Evolutionary conservation across 2,888 invertebrate species (phyloP).

Genomic region (Drosophila cognata): DNA sequence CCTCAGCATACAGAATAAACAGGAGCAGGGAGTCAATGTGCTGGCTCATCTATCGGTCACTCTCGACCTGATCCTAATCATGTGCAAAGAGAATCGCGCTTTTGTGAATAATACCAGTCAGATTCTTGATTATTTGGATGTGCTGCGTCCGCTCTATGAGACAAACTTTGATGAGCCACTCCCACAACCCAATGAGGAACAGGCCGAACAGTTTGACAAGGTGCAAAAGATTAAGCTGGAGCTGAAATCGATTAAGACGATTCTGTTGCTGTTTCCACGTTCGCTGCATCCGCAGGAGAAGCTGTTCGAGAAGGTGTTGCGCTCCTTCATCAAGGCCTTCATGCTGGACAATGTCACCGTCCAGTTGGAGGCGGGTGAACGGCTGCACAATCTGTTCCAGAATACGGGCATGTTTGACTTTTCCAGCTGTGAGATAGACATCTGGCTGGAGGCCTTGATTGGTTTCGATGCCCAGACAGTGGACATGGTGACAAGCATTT

Average conservation of each 20-base stretch:
- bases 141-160: constrained; percentile 83
- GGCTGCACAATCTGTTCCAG: constrained; percentile 87
- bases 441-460: constrained; percentile 87
- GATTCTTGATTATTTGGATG: constrained; percentile 83
- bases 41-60: constrained; percentile 82
- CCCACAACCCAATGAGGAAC: neutral
- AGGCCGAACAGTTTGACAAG: constrained; percentile 7
- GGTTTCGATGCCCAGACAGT: constrained; percentile 68
- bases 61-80: constrained; percentile 82
- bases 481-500: constrained; percentile 72
- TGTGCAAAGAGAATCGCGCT: constrained; percentile 83
- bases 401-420: constrained; percentile 88
- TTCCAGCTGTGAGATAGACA: constrained; percentile 87
- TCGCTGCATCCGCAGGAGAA: constrained; percentile 86
- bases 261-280: constrained; percentile 85
- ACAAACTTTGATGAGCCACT: constrained; percentile 63
- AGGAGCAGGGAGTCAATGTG: constrained; percentile 70
- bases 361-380: constrained; percentile 86
- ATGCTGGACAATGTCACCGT: constrained; percentile 80
- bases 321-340: constrained; percentile 87
- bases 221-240: constrained; percentile 75
- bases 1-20: constrained; percentile 61
- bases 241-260: constrained; percentile 84
- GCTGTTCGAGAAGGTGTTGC: constrained; percentile 86
- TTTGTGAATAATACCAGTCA: constrained; percentile 83